Percentiles rank a stretch among this genome's conserved stretches.
phyloP scores from a whole-genome alignment of 2,113 vertebrate genomes.

The Nerophis ophidion region DNA sequence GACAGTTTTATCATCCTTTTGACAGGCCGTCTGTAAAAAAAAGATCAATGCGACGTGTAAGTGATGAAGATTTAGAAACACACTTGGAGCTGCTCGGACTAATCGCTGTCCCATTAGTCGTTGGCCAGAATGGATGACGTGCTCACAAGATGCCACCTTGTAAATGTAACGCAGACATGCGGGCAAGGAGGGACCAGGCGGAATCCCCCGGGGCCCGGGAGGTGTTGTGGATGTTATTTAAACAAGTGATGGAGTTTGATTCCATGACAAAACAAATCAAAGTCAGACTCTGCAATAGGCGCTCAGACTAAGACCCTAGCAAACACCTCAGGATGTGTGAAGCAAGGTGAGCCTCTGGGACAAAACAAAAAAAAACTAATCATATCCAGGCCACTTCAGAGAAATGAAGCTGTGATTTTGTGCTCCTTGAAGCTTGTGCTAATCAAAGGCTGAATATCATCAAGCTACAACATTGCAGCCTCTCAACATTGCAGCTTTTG shows the following conservation, averaged over 20 bases:
- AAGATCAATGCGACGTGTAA: neutral
- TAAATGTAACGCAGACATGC: slow-evolving; percentile 17
- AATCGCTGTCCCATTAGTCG: slow-evolving; percentile 23
- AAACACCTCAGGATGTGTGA: slow-evolving; percentile 12
- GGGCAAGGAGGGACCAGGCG: slow-evolving; percentile 14
- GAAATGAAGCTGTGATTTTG: neutral
- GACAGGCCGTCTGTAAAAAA: neutral
- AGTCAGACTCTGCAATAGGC: slow-evolving; percentile 6
- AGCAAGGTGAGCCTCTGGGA: slow-evolving; percentile 3
- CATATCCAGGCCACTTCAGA: neutral
- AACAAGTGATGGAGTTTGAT: slow-evolving; percentile 38
- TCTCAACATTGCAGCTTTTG: neutral
- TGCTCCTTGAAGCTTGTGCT: neutral
- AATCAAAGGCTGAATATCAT: slow-evolving; percentile 18
- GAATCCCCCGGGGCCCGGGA: neutral
- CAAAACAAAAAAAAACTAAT: neutral
- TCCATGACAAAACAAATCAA: slow-evolving; percentile 21
- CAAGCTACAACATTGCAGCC: slow-evolving; percentile 5
- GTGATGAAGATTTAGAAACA: neutral
- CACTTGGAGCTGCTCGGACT: neutral
- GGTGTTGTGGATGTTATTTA: slow-evolving; percentile 36
- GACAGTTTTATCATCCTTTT: neutral
- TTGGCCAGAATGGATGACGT: slow-evolving; percentile 32
- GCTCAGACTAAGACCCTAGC: slow-evolving; percentile 16
- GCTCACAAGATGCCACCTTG: slow-evolving; percentile 27